Evolutionary conservation across 2,888 invertebrate species (phyloP), one percentile per base, ranked within the genome.

Genomic region (Dasypogon diadema): DNA sequence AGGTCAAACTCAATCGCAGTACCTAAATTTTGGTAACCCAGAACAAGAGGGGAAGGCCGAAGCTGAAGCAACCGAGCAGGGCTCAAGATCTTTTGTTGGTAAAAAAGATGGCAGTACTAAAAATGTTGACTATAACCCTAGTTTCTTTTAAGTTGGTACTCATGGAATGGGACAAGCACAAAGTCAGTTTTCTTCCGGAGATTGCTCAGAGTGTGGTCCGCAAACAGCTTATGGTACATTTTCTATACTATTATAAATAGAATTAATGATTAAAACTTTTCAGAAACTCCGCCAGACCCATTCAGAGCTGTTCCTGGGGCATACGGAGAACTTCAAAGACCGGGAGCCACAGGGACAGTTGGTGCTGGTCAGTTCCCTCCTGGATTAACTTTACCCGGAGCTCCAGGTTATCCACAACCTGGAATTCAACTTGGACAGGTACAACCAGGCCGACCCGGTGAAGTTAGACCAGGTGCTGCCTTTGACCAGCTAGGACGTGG

Each of bases 151-250:
- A 95, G 94, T 90, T 87, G 94, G 94, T 56, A 90, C 88, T 78
- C 92, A 91, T 82, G 95, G 95, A 74, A 94, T 95, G 93, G 95
- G 95, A 0, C 94, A 94, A 87, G 95, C 95, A 0, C 95, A 95
- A 86, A 94, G 94, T 85, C 95, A 95, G 85, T 92, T 93, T 63
- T 89, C 91, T 76, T 90, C 91, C 68, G 89, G 90, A 63, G 89
- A 88, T 77, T 93, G 93, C 80, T 91, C 91, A n/a, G 92, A 90
- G 58, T 93, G 92, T 42, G 63, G 54, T 2, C 60, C 46, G 3
- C 60, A 58, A 18, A 16, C 56, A 73, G 55, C 14, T n/a, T 54
- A 54, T n/a, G 70, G 70, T 70, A 70, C n/a, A 12, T 51, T 37
- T 48, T 4, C 2, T 22, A 30, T 58, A 16, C 26, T 24, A 63